Evolutionary conservation across 1,140 invertebrate species (phyloP).

Genomic region (Anastrepha ludens): DNA sequence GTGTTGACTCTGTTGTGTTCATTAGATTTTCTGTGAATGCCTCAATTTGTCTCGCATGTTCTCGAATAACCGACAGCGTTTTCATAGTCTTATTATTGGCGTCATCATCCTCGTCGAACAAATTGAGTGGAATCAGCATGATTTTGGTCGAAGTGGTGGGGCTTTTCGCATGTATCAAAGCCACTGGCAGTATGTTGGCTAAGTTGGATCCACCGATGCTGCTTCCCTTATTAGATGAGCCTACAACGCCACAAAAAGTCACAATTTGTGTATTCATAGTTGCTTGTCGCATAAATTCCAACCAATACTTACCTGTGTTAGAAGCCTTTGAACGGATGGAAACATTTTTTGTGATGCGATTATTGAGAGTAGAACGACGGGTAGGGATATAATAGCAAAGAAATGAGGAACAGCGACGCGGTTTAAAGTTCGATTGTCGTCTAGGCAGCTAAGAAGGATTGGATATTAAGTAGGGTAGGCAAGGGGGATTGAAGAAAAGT

Average conservation of each 20-base stretch:
- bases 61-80: constrained; percentile 62
- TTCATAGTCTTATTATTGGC: constrained; percentile 60
- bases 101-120: constrained; percentile 60
- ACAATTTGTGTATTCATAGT: neutral
- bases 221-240: neutral
- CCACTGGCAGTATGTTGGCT: constrained; percentile 51
- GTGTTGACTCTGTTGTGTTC: neutral
- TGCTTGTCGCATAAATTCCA: too few species aligned
- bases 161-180: constrained; percentile 48
- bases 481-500: too few species aligned
- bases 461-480: neutral
- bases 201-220: neutral
- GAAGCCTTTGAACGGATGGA: neutral
- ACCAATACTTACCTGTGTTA: neutral
- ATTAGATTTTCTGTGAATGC: constrained; percentile 53
- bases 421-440: constrained; percentile 42
- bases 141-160: constrained; percentile 61
- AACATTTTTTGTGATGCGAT: neutral
- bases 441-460: neutral
- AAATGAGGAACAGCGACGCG: constrained; percentile 15
- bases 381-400: neutral
- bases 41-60: constrained; percentile 59
- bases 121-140: constrained; percentile 67
- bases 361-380: neutral
- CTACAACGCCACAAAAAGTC: neutral